Conservation (phyloP, 2,113 vertebrate genomes). For the Serilophus lunatus region DNA sequence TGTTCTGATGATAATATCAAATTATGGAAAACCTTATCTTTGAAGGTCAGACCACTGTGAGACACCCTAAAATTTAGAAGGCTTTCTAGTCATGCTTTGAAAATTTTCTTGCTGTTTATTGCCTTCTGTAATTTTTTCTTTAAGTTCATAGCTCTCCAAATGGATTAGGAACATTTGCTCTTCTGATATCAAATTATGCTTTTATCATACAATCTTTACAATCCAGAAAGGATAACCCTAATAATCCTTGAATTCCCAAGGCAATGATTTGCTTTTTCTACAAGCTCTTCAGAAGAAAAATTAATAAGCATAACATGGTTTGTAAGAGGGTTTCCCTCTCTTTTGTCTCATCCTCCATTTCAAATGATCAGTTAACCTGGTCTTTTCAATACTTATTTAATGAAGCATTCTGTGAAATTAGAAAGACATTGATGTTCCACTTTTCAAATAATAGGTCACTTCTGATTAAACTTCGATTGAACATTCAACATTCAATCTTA, state of each 20-base stretch:
- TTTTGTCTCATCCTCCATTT: constrained; percentile 4
- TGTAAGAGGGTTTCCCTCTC: neutral
- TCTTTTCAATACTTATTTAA: constrained; percentile 41
- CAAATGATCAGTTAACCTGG: constrained; percentile 24
- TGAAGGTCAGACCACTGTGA: neutral
- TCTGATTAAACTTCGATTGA: constrained; percentile 75
- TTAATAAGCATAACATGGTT: neutral
- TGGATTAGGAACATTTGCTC: neutral
- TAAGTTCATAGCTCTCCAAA: neutral
- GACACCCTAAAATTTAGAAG: neutral
- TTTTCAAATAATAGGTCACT: constrained; percentile 70
- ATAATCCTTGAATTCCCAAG: neutral
- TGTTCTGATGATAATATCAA: neutral
- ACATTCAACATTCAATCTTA: constrained; percentile 66
- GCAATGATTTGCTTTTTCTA: neutral
- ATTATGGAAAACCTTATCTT: neutral
- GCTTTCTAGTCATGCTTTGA: neutral
- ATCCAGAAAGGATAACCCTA: neutral
- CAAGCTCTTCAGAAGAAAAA: neutral
- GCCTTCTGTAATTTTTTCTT: neutral
- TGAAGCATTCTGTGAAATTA: constrained; percentile 64
- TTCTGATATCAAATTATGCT: neutral
- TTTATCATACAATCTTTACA: neutral
- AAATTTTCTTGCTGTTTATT: neutral
- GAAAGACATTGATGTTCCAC: constrained; percentile 59